Conservation (phyloP, 2,888 invertebrate species). For the Ennomos fuscantarius region DNA sequence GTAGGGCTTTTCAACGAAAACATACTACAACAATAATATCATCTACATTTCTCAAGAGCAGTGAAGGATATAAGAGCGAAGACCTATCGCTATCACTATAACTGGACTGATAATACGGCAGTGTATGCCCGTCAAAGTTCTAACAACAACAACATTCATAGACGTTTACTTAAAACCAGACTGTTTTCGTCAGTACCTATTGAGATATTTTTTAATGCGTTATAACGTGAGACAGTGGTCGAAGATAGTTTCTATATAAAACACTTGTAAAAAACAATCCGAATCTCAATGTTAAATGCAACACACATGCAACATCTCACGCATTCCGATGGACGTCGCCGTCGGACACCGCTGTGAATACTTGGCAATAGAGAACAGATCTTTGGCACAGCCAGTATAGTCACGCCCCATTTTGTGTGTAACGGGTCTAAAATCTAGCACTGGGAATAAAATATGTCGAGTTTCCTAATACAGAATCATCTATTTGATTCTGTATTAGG, state of each 20-base stretch:
- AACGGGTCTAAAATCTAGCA: slow-evolving; percentile 45
- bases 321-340: slow-evolving; percentile 48
- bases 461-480: slow-evolving; percentile 1
- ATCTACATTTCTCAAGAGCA: slow-evolving; percentile 8
- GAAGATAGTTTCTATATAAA: too few relatives aligned
- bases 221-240: too few relatives aligned
- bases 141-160: slow-evolving; percentile 12
- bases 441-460: slow-evolving; percentile 1
- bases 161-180: slow-evolving; percentile 1
- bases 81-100: slow-evolving; percentile 27
- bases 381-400: slow-evolving; percentile 61
- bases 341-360: slow-evolving; percentile 52
- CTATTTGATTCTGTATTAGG: too few relatives aligned
- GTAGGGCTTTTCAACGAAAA: too few relatives aligned
- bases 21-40: not conserved
- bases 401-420: slow-evolving; percentile 56
- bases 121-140: slow-evolving; percentile 1
- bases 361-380: slow-evolving; percentile 60
- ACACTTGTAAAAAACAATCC: slow-evolving; percentile 1
- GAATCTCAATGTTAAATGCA: slow-evolving; percentile 13
- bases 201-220: too few relatives aligned
- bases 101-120: slow-evolving; percentile 20
- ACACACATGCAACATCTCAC: slow-evolving; percentile 35
- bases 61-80: slow-evolving; percentile 25
- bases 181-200: not conserved